A percentile compares a stretch with the other conserved stretches of the same genome.
Conservation (phyloP, 2,797 vertebrate genomes). For the Myotis myotis region DNA sequence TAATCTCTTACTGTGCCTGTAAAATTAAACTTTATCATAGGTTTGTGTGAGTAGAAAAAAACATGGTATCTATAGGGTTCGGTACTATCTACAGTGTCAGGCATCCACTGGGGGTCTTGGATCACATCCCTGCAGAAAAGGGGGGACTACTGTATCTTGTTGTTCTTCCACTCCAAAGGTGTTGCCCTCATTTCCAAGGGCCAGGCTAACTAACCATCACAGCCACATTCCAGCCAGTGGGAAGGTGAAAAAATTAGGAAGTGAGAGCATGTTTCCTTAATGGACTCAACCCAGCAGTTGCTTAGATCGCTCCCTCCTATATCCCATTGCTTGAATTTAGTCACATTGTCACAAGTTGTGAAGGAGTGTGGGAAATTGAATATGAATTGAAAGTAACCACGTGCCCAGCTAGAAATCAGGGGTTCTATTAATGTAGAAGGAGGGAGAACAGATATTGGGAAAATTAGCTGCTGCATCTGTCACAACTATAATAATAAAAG, state of each 20-base stretch:
- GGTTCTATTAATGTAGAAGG: neutral
- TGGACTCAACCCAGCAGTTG: neutral
- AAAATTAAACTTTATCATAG: neutral
- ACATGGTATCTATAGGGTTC: neutral
- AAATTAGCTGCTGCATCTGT: neutral
- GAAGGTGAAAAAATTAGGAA: neutral
- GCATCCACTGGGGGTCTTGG: neutral
- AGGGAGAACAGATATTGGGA: neutral
- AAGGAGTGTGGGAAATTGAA: neutral
- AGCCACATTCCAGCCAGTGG: neutral
- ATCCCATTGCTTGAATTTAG: neutral
- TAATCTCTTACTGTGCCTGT: neutral
- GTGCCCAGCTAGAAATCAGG: neutral
- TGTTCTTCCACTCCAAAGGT: neutral
- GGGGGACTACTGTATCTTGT: neutral
- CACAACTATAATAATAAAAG: neutral
- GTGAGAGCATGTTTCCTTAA: neutral
- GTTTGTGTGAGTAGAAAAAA: neutral
- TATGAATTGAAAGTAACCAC: neutral
- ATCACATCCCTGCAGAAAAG: neutral
- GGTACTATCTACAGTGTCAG: neutral
- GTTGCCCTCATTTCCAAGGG: neutral
- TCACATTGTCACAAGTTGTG: neutral
- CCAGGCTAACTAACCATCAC: neutral
- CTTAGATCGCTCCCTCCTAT: neutral